phyloP scores from a whole-genome alignment of 2,888 invertebrate genomes.

The Tetramorium bicarinatum region DNA sequence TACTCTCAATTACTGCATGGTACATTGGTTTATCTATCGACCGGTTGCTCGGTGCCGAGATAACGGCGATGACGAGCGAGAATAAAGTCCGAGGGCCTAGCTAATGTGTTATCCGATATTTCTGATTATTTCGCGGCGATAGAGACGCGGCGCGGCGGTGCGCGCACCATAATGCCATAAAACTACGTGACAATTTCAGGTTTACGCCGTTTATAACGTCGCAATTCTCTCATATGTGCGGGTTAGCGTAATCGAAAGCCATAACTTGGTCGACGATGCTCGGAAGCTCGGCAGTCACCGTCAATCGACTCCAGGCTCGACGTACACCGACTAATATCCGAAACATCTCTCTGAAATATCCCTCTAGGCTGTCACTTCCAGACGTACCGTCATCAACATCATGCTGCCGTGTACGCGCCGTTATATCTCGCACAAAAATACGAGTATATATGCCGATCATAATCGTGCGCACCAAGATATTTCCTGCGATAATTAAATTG shows the following conservation, averaged over 20 bases:
- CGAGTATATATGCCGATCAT: conserved; percentile 7
- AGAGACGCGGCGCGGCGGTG: neutral
- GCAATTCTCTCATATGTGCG: neutral
- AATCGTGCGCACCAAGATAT: neutral
- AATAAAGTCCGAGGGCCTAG: neutral
- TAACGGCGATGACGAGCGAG: conserved; percentile 25
- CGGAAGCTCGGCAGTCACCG: neutral
- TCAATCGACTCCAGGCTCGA: conserved; percentile 20
- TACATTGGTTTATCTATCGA: conserved; percentile 41
- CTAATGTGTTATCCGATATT: conserved; percentile 22
- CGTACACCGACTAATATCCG: conserved; percentile 1
- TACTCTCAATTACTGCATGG: neutral
- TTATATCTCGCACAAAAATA: neutral
- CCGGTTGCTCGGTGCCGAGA: conserved; percentile 18
- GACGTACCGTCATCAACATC: conserved; percentile 5
- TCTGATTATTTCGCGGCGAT: neutral
- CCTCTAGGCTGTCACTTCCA: conserved; percentile 8
- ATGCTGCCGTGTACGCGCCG: neutral
- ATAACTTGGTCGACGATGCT: neutral
- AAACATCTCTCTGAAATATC: conserved; percentile 32
- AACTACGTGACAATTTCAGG: conserved; percentile 17
- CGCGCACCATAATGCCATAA: neutral
- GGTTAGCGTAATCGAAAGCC: conserved; percentile 29
- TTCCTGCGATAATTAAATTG: neutral
- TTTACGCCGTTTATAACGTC: neutral